phyloP scores from a whole-genome alignment of 2,797 vertebrate genomes.

The Chelon auratus region DNA sequence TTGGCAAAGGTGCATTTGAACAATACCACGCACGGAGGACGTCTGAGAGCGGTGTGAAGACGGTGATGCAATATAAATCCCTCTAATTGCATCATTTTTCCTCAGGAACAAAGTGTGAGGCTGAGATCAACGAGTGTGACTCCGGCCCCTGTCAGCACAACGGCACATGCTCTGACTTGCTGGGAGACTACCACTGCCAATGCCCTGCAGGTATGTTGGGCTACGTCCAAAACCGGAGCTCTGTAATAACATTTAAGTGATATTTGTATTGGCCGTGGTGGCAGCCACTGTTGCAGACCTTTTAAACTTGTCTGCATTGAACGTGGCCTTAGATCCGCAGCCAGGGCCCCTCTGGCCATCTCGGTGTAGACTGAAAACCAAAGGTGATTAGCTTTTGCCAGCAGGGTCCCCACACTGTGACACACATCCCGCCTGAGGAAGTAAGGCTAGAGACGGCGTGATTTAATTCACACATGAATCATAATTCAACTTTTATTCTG shows the following conservation, averaged over 20 bases:
- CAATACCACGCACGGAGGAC: background rate
- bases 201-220: constrained; percentile 84
- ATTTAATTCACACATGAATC: constrained; percentile 24
- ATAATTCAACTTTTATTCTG: background rate
- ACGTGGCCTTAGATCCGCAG: constrained; percentile 19
- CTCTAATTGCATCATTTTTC: constrained; percentile 9
- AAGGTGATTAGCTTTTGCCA: constrained; percentile 52
- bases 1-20: constrained; percentile 1
- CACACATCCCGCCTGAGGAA: constrained; percentile 37
- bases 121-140: constrained; percentile 80
- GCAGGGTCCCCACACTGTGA: constrained; percentile 26
- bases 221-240: constrained; percentile 16
- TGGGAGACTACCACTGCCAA: constrained; percentile 80
- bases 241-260: constrained; percentile 35
- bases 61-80: constrained; percentile 9
- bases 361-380: constrained; percentile 40
- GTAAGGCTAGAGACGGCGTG: constrained; percentile 10
- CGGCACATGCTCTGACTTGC: constrained; percentile 81
- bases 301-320: constrained; percentile 30
- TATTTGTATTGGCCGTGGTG: constrained; percentile 24
- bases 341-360: constrained; percentile 31
- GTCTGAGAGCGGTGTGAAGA: background rate
- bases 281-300: constrained; percentile 12
- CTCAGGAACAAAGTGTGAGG: constrained; percentile 84
- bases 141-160: constrained; percentile 85